These are phyloP conservation scores for Willisornis vidua DNA, from an alignment of 2,113 vertebrate species.

Conservation along the genomic window DNA sequence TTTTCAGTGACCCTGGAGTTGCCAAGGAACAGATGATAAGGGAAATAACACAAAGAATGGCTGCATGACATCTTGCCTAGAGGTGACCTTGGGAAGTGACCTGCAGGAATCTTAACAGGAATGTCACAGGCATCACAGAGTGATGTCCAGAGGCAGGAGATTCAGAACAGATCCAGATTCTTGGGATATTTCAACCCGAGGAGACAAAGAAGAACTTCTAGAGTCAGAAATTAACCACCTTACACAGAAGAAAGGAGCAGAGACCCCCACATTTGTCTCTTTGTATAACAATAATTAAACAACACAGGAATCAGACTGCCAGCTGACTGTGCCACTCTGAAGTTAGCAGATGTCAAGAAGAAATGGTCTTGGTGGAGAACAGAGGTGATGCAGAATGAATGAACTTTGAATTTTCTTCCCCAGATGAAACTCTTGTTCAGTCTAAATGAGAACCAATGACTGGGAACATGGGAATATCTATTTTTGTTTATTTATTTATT, in stretches of 20 bases:
- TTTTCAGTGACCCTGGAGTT: neutral
- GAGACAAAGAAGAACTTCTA: neutral
- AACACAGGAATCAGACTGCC: neutral
- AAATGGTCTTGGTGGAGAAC: neutral
- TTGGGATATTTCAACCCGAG: neutral
- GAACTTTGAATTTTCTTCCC: neutral
- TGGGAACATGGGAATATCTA: neutral
- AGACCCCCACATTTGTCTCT: neutral
- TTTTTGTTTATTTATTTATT: neutral
- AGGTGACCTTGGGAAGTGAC: neutral
- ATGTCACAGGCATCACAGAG: neutral
- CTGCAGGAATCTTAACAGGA: neutral
- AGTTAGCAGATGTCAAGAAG: neutral
- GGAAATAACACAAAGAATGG: neutral
- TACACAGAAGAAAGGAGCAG: neutral
- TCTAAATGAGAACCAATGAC: neutral
- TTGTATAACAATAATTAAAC: neutral
- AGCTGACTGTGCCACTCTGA: neutral
- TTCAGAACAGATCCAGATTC: neutral
- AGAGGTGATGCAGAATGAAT: neutral
- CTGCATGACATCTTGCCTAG: neutral
- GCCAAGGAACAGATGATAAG: neutral
- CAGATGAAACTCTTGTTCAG: neutral
- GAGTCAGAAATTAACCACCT: neutral
- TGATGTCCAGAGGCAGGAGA: neutral